phyloP scores from a whole-genome alignment of 2,797 vertebrate genomes.

The Enteromius anoplus region DNA sequence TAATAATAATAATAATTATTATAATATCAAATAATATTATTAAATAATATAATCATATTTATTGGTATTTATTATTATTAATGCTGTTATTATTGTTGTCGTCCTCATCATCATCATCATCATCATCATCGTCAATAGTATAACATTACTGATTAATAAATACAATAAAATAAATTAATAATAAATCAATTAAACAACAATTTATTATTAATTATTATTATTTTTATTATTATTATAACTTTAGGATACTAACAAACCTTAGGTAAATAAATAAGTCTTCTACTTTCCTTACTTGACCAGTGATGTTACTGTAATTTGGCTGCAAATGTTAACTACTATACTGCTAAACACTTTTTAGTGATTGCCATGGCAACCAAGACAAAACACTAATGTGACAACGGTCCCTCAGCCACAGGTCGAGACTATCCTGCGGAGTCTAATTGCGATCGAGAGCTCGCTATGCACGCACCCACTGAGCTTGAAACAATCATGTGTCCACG shows the following conservation, averaged over 20 bases:
- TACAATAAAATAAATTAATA: not conserved
- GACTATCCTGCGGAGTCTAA: slow-evolving; percentile 20
- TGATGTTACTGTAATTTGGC: not conserved
- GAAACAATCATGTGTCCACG: not conserved
- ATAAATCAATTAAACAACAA: not conserved
- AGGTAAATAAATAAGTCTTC: not conserved
- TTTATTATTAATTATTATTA: not conserved
- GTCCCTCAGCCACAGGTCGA: not conserved
- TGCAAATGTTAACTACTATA: not conserved
- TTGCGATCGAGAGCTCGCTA: not conserved
- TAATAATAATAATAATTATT: not conserved
- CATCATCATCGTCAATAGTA: not conserved
- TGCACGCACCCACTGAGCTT: not conserved
- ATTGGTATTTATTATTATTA: not conserved
- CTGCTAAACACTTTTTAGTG: not conserved
- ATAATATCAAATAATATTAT: not conserved
- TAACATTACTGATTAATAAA: not conserved
- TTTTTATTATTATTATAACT: not conserved
- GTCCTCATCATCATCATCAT: too few species aligned
- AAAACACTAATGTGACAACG: not conserved
- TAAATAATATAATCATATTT: not conserved
- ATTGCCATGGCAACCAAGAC: not conserved
- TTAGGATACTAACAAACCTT: not conserved
- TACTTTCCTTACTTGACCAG: not conserved
- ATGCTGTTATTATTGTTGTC: too few species aligned